Percentiles rank a stretch among this genome's conserved stretches.
phyloP scores from a whole-genome alignment of 2,113 vertebrate genomes.

The Alethe diademata region DNA sequence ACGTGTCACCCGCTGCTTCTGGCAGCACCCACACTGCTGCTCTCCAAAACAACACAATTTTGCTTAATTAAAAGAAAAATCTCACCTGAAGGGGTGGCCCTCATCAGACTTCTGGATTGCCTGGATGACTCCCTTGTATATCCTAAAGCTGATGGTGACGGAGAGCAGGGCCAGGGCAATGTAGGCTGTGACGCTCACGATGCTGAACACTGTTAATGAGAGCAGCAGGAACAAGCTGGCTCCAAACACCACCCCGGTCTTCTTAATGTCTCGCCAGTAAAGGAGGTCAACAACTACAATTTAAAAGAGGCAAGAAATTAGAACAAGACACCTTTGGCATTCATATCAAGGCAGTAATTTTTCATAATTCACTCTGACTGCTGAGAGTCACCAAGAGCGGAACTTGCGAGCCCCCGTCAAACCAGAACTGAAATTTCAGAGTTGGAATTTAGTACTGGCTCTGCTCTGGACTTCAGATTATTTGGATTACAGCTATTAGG shows the following conservation, averaged over 20 bases:
- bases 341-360: neutral
- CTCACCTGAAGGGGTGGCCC: constrained; percentile 97
- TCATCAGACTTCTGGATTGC: constrained; percentile 97
- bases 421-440: neutral
- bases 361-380: neutral
- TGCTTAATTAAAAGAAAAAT: neutral
- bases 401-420: neutral
- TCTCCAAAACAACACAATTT: neutral
- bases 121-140: constrained; percentile 97
- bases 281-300: constrained; percentile 93
- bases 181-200: constrained; percentile 93
- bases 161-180: constrained; percentile 92
- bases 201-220: constrained; percentile 93
- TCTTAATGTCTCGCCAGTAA: constrained; percentile 97
- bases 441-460: neutral
- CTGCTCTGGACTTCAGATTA: neutral
- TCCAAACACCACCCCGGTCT: constrained; percentile 92
- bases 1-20: neutral
- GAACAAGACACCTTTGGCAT: neutral
- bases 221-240: constrained; percentile 92
- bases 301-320: constrained; percentile 46
- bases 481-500: neutral
- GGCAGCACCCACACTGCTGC: neutral
- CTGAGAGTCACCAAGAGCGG: neutral
- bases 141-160: constrained; percentile 94